Evolutionary conservation across 1,140 invertebrate species (phyloP).

Genomic region (Meloidogyne hapla): DNA sequence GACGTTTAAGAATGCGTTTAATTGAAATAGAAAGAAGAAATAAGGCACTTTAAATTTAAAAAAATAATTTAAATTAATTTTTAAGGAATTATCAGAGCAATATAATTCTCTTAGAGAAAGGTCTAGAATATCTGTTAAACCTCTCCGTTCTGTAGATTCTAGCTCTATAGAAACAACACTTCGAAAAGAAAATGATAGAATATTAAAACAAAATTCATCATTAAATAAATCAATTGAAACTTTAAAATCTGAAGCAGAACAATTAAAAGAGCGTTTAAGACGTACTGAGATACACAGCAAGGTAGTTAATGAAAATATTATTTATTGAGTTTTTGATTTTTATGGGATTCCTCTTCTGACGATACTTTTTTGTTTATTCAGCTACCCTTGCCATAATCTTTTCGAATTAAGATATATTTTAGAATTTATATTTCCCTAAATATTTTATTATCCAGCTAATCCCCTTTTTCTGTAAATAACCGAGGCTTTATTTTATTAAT

Average conservation of each 20-base stretch:
- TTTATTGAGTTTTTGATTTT: constrained; percentile 10
- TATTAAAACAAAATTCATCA: constrained; percentile 30
- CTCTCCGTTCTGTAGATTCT: constrained; percentile 11
- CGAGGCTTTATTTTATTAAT: not conserved
- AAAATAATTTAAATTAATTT: not conserved
- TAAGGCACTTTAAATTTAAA: constrained; percentile 22
- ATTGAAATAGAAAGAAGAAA: constrained; percentile 33
- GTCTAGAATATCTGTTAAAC: constrained; percentile 16
- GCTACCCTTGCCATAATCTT: too few species aligned
- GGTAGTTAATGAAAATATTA: not conserved
- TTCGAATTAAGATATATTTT: not conserved
- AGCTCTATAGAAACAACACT: constrained; percentile 11
- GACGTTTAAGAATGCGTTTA: constrained; percentile 31
- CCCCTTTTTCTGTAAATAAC: too few species aligned
- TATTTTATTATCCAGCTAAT: too few species aligned
- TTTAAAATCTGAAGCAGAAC: constrained; percentile 31
- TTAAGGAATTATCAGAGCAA: constrained; percentile 34
- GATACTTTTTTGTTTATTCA: not conserved
- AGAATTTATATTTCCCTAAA: too few species aligned
- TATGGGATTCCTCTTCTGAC: too few species aligned
- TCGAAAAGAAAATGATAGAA: constrained; percentile 35
- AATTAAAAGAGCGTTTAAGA: constrained; percentile 28
- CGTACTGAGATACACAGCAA: constrained; percentile 18
- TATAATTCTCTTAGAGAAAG: constrained; percentile 30
- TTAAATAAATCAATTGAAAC: constrained; percentile 29